These are phyloP conservation scores for Pangasius mekongensis DNA, from an alignment of 2,797 vertebrate species.

Conservation along the genomic window DNA sequence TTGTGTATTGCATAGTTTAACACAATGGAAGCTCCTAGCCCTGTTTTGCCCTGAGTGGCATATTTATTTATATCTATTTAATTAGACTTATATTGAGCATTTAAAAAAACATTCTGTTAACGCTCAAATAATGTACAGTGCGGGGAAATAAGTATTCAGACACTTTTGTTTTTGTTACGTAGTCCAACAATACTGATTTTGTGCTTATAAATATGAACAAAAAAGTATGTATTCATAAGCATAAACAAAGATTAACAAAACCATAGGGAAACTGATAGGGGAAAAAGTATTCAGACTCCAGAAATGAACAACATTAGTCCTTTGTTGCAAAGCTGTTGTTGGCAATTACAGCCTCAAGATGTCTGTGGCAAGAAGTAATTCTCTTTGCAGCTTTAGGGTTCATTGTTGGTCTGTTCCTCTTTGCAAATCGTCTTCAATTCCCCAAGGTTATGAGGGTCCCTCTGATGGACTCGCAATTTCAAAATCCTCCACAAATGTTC, in stretches of 20 bases:
- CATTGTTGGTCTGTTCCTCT: not conserved
- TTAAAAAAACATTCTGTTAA: not conserved
- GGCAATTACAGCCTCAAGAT: not conserved
- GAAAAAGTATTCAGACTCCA: not conserved
- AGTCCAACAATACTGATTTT: not conserved
- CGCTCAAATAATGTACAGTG: not conserved
- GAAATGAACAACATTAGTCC: not conserved
- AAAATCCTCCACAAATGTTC: not conserved
- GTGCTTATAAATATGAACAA: not conserved
- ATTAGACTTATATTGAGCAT: not conserved
- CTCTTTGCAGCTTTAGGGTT: not conserved
- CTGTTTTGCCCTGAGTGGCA: not conserved
- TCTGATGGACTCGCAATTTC: not conserved
- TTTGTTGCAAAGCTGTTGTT: not conserved
- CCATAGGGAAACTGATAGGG: not conserved
- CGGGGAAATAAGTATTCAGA: not conserved
- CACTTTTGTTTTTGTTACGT: not conserved
- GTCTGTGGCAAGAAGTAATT: not conserved
- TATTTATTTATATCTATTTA: not conserved
- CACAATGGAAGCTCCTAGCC: not conserved
- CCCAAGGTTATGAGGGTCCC: not conserved
- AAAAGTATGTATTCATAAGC: not conserved
- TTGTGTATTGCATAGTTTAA: not conserved
- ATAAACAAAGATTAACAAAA: not conserved
- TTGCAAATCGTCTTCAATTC: not conserved